Evolutionary conservation across 2,888 invertebrate genomes (phyloP).

Genomic region (Agrotis exclamationis): DNA sequence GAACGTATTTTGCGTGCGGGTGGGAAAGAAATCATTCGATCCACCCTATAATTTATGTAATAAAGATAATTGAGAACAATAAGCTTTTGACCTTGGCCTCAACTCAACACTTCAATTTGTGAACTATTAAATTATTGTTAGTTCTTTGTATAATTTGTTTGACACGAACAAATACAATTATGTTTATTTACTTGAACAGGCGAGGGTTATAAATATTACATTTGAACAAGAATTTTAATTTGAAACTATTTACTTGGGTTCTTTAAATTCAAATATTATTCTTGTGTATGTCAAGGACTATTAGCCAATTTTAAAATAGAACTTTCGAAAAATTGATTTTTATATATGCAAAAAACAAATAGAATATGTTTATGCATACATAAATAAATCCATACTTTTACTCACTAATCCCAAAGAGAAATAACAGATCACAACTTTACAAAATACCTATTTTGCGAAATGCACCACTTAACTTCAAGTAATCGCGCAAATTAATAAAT

Average conservation of each 20-base stretch:
- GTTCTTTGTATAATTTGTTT: slow-evolving; percentile 19
- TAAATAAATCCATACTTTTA: no score
- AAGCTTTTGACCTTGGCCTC: slow-evolving; percentile 38
- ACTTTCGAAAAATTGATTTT: no score
- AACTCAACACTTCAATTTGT: slow-evolving; percentile 10
- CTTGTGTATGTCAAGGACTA: not conserved
- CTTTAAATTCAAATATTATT: not conserved
- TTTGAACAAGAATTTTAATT: not conserved
- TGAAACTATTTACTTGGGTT: not conserved
- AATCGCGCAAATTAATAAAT: no score
- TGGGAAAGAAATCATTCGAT: no score
- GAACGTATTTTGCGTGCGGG: no score
- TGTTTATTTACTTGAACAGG: not conserved
- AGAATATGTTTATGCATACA: no score
- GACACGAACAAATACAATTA: not conserved
- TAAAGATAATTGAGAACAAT: slow-evolving; percentile 28
- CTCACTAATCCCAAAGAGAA: no score
- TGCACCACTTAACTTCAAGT: no score
- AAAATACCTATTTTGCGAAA: no score
- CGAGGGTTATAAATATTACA: slow-evolving; percentile 11
- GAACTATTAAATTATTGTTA: slow-evolving; percentile 9
- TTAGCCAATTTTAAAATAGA: not conserved
- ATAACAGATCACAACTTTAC: no score
- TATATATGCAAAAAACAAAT: no score
- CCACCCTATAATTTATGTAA: no score